Evolutionary conservation across 2,113 vertebrate genomes (phyloP).

Genomic region (Acinonyx jubatus): DNA sequence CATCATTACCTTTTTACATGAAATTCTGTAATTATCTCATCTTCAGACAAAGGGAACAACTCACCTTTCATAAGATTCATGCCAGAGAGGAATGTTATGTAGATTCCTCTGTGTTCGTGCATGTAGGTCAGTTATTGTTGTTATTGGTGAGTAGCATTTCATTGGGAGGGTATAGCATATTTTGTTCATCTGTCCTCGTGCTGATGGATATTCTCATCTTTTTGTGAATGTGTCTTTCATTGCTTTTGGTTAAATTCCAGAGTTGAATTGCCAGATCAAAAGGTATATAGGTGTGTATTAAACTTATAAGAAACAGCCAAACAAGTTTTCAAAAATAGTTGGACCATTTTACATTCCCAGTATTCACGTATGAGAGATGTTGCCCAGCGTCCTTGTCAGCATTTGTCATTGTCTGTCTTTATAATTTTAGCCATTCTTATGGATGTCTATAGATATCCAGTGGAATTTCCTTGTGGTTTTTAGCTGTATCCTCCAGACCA

Average conservation of each 20-base stretch:
- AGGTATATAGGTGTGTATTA: background rate
- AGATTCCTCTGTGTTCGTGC: background rate
- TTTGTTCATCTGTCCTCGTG: background rate
- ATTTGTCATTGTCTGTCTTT: background rate
- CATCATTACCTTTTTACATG: background rate
- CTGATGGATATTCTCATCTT: background rate
- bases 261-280: background rate
- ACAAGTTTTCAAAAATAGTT: background rate
- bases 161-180: background rate
- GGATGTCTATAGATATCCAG: background rate
- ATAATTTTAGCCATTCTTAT: conserved; percentile 26
- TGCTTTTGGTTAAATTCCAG: background rate
- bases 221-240: background rate
- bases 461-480: background rate
- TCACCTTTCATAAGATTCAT: background rate
- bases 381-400: background rate
- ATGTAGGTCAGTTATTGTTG: conserved; percentile 15
- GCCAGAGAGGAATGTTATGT: background rate
- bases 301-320: conserved; percentile 22
- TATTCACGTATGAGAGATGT: background rate
- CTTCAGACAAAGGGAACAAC: background rate
- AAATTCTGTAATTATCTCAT: conserved; percentile 39
- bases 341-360: background rate
- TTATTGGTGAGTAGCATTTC: background rate
- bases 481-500: background rate